Evolutionary conservation across 2,888 invertebrate species (phyloP).

Genomic region (Lochmaea capreae): DNA sequence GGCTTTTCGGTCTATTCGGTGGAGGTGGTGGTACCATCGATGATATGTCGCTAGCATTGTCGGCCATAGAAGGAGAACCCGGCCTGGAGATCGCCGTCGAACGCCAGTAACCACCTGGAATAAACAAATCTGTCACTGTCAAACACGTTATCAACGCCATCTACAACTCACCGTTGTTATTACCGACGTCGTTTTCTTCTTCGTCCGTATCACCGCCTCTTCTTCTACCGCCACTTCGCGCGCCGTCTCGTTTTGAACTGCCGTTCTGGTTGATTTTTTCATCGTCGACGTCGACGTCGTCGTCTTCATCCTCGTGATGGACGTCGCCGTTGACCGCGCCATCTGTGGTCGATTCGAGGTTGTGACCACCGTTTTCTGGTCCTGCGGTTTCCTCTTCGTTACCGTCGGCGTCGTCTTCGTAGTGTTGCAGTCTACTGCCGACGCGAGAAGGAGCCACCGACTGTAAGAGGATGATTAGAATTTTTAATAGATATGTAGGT

Average conservation of each 20-base stretch:
- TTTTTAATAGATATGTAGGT: no score
- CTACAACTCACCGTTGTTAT: constrained; percentile 36
- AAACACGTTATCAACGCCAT: constrained; percentile 5
- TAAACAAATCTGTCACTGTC: not conserved
- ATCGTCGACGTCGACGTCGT: constrained; percentile 47
- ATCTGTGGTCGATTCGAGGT: constrained; percentile 51
- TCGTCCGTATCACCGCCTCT: constrained; percentile 35
- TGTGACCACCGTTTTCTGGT: constrained; percentile 34
- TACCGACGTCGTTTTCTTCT: constrained; percentile 37
- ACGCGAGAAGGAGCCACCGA: constrained; percentile 64
- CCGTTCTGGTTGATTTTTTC: constrained; percentile 41
- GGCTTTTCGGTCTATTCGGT: constrained; percentile 67
- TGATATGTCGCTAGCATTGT: constrained; percentile 73
- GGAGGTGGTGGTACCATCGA: constrained; percentile 70
- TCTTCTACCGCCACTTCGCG: constrained; percentile 21
- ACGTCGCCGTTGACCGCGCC: constrained; percentile 67
- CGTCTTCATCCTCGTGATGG: constrained; percentile 53
- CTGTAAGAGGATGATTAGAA: constrained; percentile 48
- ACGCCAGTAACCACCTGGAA: constrained; percentile 65
- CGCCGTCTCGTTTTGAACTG: constrained; percentile 39
- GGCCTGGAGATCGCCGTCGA: constrained; percentile 69
- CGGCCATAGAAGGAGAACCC: constrained; percentile 67
- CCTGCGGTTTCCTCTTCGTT: constrained; percentile 56
- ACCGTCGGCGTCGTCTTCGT: constrained; percentile 64
- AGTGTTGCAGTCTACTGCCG: constrained; percentile 64